These are phyloP conservation scores for Campoplex nolae DNA, from an alignment of 2,888 invertebrate species.

Conservation along the genomic window DNA sequence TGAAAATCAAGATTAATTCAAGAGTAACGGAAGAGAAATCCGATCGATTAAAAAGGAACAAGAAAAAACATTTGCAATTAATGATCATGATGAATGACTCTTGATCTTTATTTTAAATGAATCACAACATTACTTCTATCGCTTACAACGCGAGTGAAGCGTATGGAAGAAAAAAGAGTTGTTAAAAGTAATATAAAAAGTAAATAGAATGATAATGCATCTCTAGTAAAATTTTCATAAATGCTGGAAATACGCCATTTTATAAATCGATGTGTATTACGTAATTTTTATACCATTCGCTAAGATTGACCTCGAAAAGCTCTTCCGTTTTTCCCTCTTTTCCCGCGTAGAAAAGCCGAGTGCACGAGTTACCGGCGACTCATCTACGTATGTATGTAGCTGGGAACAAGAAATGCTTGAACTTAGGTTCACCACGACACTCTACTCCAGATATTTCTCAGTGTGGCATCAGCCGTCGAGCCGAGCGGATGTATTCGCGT, in stretches of 20 bases:
- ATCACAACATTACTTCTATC: too few species aligned
- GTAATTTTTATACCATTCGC: constrained; percentile 52
- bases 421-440: constrained; percentile 11
- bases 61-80: too few species aligned
- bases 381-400: constrained; percentile 1
- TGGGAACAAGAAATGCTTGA: constrained; percentile 14
- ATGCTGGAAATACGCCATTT: constrained; percentile 6
- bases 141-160: too few species aligned
- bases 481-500: constrained; percentile 24
- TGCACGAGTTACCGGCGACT: constrained; percentile 49
- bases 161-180: too few species aligned
- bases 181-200: too few species aligned
- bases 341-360: constrained; percentile 39
- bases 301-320: constrained; percentile 32
- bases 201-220: neutral
- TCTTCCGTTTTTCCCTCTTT: constrained; percentile 12
- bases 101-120: too few species aligned
- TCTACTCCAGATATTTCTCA: constrained; percentile 28
- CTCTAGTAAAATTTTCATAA: neutral
- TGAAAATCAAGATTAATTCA: neutral
- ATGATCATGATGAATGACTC: too few species aligned
- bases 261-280: constrained; percentile 44
- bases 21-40: neutral
- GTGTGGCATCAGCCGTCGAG: constrained; percentile 53
- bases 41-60: neutral